A percentile compares a stretch with the other conserved stretches of the same genome.
phyloP scores from a whole-genome alignment of 1,140 invertebrate genomes.

The Ruditapes philippinarum region DNA sequence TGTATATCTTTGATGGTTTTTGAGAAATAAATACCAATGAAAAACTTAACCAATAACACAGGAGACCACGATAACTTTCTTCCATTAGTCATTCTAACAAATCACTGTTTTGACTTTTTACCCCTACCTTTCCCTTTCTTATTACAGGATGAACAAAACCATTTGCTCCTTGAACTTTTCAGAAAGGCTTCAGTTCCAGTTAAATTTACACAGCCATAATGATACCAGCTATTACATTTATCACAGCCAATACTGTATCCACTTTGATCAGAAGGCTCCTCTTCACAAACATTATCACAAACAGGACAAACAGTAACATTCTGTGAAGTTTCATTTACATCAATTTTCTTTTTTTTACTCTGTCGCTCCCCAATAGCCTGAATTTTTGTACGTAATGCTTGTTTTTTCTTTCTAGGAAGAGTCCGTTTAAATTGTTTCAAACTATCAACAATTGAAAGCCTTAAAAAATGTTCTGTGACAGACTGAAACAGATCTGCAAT shows the following conservation, averaged over 20 bases:
- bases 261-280: too few species aligned
- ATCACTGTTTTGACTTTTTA: constrained; percentile 23
- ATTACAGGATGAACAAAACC: constrained; percentile 48
- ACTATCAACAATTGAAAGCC: constrained; percentile 37
- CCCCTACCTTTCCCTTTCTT: constrained; percentile 10
- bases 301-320: too few species aligned
- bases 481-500: constrained; percentile 37
- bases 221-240: constrained; percentile 48
- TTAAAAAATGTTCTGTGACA: constrained; percentile 60
- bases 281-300: too few species aligned
- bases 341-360: background rate
- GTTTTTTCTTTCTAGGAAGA: constrained; percentile 61
- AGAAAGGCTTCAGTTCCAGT: constrained; percentile 46
- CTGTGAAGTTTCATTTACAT: background rate
- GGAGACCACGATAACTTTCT: too few species aligned
- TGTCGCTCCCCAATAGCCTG: constrained; percentile 40
- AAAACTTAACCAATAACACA: too few species aligned
- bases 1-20: too few species aligned
- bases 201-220: constrained; percentile 47
- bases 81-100: too few species aligned
- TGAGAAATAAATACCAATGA: too few species aligned
- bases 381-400: constrained; percentile 56
- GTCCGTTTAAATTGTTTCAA: constrained; percentile 45
- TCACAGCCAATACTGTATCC: background rate
- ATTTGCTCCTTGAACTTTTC: constrained; percentile 17